Base-by-base conservation (phyloP, 2,113 vertebrate genomes). In the Ia io region DNA sequence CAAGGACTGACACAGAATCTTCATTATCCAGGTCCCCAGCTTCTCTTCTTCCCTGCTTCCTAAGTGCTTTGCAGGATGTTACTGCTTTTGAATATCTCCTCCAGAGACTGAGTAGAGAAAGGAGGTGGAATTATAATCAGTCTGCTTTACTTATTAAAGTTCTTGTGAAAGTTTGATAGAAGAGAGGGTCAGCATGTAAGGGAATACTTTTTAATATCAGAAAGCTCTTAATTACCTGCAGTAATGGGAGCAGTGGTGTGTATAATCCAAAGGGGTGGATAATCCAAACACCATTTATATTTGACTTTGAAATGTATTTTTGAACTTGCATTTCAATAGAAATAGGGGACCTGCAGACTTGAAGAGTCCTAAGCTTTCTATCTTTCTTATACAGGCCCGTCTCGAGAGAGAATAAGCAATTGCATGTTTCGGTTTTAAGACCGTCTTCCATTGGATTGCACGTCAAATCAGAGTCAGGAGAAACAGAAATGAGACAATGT, bases 261-360 rank as follows among this genome's bases (percentile, higher is more conserved):
- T 94, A 67, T 95, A 92, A 97, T 94, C 93, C 89, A 88, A 96
- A 97, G 93, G 61, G 89, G 78, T 83, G 86, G 53, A 53, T 94
- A 95, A 97, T 95, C 67, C 93, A 84, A 91, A 91, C 42, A 78
- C n/a, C 71, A 65, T 83, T 95, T 95, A 79, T 42, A 77, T 92
- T 90, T 85, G 56, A 94, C 92, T 95, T 95, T 59, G 53, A 88
- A 96, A 94, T 86, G 35, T 51, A 91, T 59, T 97, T 96, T 79
- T 91, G 35, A 92, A 92, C 88, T 93, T 96, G 35, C n/a, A 85
- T 93, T 96, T 97, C 71, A 96, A 93, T 88, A 78, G 67, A 67
- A 95, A 49, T 88, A 82, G 6, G 70, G 88, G 25, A 77, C 88
- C 88, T 40, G 47, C 90, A 44, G 53, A 74, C 49, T 63, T 65